These are phyloP conservation scores for Drymodes brunneopygia DNA, from an alignment of 2,113 vertebrate genomes.

Conservation along the genomic window DNA sequence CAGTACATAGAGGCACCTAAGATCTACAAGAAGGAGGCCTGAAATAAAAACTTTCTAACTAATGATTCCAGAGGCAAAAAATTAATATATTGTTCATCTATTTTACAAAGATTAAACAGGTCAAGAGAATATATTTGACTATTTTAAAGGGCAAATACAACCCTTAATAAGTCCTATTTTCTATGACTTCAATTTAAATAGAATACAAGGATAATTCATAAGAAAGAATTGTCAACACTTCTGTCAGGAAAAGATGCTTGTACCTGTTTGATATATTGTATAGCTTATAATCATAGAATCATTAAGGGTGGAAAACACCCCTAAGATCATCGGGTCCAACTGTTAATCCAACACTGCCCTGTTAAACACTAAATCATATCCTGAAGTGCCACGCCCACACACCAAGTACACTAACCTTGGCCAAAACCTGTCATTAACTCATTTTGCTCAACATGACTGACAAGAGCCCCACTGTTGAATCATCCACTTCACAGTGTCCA, in stretches of 20 bases:
- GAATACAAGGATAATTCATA: neutral
- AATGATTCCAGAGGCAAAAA: neutral
- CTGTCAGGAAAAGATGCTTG: neutral
- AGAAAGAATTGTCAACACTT: neutral
- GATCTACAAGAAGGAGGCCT: neutral
- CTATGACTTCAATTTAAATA: neutral
- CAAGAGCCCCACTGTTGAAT: neutral
- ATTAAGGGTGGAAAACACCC: neutral
- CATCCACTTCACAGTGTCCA: neutral
- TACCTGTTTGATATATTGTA: neutral
- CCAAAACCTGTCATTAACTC: neutral
- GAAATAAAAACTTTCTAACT: neutral
- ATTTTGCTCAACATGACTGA: neutral
- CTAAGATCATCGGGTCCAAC: rapidly evolving
- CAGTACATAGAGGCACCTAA: neutral
- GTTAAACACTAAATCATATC: neutral
- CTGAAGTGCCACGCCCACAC: no score
- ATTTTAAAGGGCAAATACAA: neutral
- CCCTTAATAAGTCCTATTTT: neutral
- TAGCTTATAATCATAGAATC: neutral
- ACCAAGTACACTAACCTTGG: neutral
- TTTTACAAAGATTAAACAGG: neutral
- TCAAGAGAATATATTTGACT: neutral
- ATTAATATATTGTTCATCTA: neutral
- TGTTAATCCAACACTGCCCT: neutral